Conservation (phyloP, 1,140 invertebrate genomes). For the Psix sp. region DNA sequence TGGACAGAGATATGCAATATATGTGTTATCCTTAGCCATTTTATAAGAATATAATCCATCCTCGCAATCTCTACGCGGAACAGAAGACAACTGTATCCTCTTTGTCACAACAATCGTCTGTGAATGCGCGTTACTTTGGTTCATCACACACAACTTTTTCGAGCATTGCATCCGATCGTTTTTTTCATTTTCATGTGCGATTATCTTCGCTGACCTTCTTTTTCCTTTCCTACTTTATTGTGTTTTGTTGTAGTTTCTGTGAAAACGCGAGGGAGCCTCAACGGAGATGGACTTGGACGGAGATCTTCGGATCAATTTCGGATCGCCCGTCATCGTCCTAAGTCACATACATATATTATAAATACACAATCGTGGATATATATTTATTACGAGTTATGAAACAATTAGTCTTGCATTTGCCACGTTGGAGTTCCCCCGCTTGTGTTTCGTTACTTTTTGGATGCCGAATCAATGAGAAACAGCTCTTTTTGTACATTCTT, state of each 20-base stretch:
- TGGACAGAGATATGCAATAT: conserved; percentile 69
- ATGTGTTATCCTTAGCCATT: conserved; percentile 74
- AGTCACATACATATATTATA: conserved; percentile 28
- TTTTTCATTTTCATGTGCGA: conserved; percentile 17
- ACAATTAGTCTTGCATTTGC: conserved; percentile 22
- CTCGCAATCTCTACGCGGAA: conserved; percentile 60
- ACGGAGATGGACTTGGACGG: conserved; percentile 9
- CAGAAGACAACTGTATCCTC: conserved; percentile 66
- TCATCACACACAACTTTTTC: conserved; percentile 16
- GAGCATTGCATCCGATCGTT: conserved; percentile 11
- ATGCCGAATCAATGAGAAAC: conserved; percentile 31
- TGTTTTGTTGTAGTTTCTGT: conserved; percentile 17
- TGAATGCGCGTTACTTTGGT: conserved; percentile 48
- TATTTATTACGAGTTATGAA: conserved; percentile 57
- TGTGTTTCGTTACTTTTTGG: conserved; percentile 22
- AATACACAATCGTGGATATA: conserved; percentile 52
- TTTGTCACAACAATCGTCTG: conserved; percentile 58
- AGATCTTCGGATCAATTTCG: conserved; percentile 10
- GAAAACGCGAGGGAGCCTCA: conserved; percentile 40
- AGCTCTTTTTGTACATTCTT: conserved; percentile 48
- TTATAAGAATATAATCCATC: conserved; percentile 70
- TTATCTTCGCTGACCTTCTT: conserved; percentile 26
- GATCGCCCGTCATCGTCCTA: conserved; percentile 13
- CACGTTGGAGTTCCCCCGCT: conserved; percentile 44
- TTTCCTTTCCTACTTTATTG: conserved; percentile 14